Percentiles rank a stretch among this genome's conserved stretches.
Conservation (phyloP, 2,888 invertebrate genomes). For the Zaprionus lineosus region DNA sequence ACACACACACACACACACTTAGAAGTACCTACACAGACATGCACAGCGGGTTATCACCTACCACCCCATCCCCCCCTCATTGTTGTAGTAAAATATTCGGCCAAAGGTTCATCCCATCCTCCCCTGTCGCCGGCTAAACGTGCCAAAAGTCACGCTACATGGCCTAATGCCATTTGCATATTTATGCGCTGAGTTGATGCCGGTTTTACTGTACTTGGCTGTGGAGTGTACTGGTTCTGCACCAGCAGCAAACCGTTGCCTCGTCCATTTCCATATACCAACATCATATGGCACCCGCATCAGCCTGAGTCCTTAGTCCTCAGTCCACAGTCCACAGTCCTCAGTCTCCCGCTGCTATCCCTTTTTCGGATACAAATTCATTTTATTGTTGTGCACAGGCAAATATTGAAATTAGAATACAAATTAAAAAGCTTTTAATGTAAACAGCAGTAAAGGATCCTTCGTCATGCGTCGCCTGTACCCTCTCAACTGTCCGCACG, state of each 20-base stretch:
- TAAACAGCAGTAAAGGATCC: slow-evolving; percentile 58
- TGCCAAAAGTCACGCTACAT: slow-evolving; percentile 71
- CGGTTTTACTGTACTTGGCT: slow-evolving; percentile 2
- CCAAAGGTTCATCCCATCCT: too few relatives aligned
- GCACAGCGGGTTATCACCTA: too few relatives aligned
- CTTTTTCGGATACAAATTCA: slow-evolving; percentile 46
- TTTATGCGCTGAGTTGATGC: slow-evolving; percentile 49
- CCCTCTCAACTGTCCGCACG: background rate
- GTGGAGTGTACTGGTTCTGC: too few relatives aligned
- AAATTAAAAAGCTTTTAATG: slow-evolving; percentile 77
- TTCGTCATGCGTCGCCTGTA: background rate
- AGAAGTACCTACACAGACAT: too few relatives aligned
- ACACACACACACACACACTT: too few relatives aligned
- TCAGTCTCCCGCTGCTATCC: slow-evolving; percentile 20
- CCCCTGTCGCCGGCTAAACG: slow-evolving; percentile 47
- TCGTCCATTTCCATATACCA: too few relatives aligned
- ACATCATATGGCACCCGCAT: too few relatives aligned
- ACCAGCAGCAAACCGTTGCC: too few relatives aligned
- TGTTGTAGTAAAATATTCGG: too few relatives aligned
- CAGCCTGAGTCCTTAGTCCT: background rate
- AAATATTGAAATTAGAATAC: slow-evolving; percentile 77
- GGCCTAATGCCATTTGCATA: slow-evolving; percentile 73
- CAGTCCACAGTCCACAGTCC: background rate
- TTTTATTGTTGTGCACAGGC: slow-evolving; percentile 70
- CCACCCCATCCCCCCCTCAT: slow-evolving; percentile 1